These are phyloP conservation scores for Leucozona laternaria DNA, from an alignment of 2,888 invertebrate genomes.

Conservation along the genomic window DNA sequence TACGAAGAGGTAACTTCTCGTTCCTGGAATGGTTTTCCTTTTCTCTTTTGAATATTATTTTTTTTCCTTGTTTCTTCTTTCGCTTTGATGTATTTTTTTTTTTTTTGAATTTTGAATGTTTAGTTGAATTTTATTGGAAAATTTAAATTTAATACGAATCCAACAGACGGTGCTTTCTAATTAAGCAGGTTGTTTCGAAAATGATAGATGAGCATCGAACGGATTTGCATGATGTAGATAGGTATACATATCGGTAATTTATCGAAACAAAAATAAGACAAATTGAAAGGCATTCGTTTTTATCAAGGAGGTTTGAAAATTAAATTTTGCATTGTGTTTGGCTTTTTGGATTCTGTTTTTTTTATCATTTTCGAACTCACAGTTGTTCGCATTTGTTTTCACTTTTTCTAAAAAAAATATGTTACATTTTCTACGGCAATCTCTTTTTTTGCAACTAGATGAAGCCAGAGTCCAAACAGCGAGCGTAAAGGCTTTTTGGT, in stretches of 20 bases:
- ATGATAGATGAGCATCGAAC: slow-evolving; percentile 50
- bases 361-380: no score
- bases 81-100: slow-evolving; percentile 73
- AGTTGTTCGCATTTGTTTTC: no score
- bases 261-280: background rate
- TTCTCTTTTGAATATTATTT: background rate
- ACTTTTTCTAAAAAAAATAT: no score
- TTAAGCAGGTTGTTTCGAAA: slow-evolving; percentile 46
- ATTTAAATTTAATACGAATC: slow-evolving; percentile 68
- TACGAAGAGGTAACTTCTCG: slow-evolving; percentile 22
- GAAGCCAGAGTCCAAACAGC: no score
- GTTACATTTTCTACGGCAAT: no score
- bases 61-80: background rate
- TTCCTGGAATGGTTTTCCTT: background rate
- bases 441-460: no score
- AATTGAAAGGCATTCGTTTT: background rate
- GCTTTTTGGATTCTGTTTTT: background rate
- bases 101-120: slow-evolving; percentile 56
- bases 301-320: background rate
- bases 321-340: background rate
- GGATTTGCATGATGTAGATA: slow-evolving; percentile 30
- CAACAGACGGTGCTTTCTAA: slow-evolving; percentile 71
- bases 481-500: no score
- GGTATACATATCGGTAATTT: no score
- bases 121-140: slow-evolving; percentile 60